Evolutionary conservation across 1,140 invertebrate genomes (phyloP).

Genomic region (Lasioglossum baleicum): DNA sequence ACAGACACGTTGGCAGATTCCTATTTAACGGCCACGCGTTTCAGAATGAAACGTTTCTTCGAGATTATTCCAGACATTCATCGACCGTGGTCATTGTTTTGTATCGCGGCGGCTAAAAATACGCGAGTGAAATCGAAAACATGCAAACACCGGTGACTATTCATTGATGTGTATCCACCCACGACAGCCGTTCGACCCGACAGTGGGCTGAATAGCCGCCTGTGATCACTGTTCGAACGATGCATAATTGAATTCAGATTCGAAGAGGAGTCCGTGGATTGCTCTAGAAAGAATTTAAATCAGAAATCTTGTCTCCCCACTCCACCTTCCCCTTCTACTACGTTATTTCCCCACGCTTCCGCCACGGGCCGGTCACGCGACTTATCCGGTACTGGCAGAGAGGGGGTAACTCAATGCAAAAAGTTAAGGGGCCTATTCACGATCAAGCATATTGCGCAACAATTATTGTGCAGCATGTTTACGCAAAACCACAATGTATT

Average conservation of each 20-base stretch:
- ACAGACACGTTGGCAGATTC: too few relatives aligned
- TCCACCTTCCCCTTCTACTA: too few relatives aligned
- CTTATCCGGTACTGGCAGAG: too few relatives aligned
- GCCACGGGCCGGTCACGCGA: too few relatives aligned
- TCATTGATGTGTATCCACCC: conserved; percentile 36
- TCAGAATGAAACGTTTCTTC: neutral
- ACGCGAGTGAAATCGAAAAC: conserved; percentile 2
- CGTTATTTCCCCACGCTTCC: too few relatives aligned
- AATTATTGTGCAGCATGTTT: too few relatives aligned
- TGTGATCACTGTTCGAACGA: conserved; percentile 31
- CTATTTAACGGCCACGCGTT: neutral
- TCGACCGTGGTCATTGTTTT: neutral
- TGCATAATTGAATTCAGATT: conserved; percentile 49
- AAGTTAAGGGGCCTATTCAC: too few relatives aligned
- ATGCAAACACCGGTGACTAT: conserved; percentile 35
- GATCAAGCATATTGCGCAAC: too few relatives aligned
- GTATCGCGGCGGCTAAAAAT: neutral
- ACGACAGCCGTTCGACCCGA: conserved; percentile 23
- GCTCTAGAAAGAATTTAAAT: conserved; percentile 54
- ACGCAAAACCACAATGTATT: too few relatives aligned
- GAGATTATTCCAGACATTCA: neutral
- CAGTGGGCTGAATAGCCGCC: conserved; percentile 33
- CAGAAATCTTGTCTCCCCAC: neutral
- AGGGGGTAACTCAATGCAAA: too few relatives aligned
- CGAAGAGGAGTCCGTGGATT: conserved; percentile 36